Percentiles rank a stretch among this genome's conserved stretches.
phyloP scores from a whole-genome alignment of 2,888 invertebrate species.

The Leucozona laternaria region DNA sequence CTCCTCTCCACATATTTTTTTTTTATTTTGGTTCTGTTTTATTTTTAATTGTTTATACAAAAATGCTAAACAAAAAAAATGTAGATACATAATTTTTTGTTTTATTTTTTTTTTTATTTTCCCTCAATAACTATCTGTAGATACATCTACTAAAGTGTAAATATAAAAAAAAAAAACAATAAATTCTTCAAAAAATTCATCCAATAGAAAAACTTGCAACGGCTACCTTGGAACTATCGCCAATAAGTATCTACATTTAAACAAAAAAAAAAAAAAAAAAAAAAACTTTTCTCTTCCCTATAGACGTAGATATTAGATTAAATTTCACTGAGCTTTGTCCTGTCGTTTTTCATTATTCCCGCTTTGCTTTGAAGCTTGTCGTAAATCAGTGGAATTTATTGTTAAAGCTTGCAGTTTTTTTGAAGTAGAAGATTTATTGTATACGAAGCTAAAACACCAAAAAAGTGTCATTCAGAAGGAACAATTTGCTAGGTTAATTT shows the following conservation, averaged over 20 bases:
- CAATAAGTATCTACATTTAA: constrained; percentile 64
- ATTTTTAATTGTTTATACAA: constrained; percentile 26
- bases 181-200: constrained; percentile 61
- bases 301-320: constrained; percentile 63
- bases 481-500: neutral
- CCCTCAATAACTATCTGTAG: constrained; percentile 61
- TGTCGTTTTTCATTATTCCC: constrained; percentile 53
- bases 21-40: constrained; percentile 11
- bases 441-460: constrained; percentile 24
- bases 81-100: constrained; percentile 59
- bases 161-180: constrained; percentile 58
- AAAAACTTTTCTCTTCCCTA: constrained; percentile 43
- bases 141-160: constrained; percentile 75
- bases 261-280: constrained; percentile 18
- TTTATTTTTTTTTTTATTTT: constrained; percentile 53
- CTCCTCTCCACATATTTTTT: constrained; percentile 18
- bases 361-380: constrained; percentile 71
- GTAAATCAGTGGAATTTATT: constrained; percentile 44
- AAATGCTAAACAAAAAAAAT: constrained; percentile 43
- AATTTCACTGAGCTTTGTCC: constrained; percentile 64
- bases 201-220: constrained; percentile 62
- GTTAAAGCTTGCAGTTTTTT: constrained; percentile 65
- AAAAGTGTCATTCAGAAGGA: neutral
- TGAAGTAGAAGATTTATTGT: constrained; percentile 28
- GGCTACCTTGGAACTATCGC: constrained; percentile 66